Evolutionary conservation across 2,797 vertebrate species (phyloP).

Genomic region (Alcedo atthis): DNA sequence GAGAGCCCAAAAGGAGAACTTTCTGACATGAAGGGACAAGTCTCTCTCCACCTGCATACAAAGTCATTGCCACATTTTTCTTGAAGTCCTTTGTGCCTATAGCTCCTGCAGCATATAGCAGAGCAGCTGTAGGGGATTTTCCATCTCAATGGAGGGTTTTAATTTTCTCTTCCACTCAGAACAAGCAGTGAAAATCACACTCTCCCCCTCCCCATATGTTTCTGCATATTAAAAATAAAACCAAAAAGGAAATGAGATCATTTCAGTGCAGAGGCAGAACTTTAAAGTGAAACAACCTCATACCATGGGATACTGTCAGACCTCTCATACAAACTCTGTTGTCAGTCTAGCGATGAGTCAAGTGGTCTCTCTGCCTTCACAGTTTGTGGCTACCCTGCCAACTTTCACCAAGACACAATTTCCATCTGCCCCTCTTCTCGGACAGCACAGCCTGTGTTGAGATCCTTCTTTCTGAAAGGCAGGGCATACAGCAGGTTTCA

Average conservation of each 20-base stretch:
- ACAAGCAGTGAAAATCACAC: background rate
- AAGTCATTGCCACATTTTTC: background rate
- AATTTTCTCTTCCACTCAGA: background rate
- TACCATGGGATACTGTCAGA: background rate
- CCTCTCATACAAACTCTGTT: background rate
- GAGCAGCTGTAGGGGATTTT: background rate
- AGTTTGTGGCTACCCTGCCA: background rate
- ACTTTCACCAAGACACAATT: background rate
- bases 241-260: constrained; percentile 10
- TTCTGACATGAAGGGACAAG: background rate
- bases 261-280: background rate
- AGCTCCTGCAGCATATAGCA: background rate
- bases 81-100: background rate
- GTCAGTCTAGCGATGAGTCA: background rate
- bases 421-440: background rate
- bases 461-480: fast-evolving
- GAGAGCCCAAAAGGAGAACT: background rate
- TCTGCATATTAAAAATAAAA: background rate
- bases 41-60: background rate
- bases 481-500: background rate
- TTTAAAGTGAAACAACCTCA: constrained; percentile 32
- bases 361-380: background rate
- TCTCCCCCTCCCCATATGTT: background rate
- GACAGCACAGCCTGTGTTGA: background rate
- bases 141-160: background rate